Percentiles rank a stretch among this genome's conserved stretches.
phyloP scores from a whole-genome alignment of 2,797 vertebrate genomes.

The Danio jaintianensis region DNA sequence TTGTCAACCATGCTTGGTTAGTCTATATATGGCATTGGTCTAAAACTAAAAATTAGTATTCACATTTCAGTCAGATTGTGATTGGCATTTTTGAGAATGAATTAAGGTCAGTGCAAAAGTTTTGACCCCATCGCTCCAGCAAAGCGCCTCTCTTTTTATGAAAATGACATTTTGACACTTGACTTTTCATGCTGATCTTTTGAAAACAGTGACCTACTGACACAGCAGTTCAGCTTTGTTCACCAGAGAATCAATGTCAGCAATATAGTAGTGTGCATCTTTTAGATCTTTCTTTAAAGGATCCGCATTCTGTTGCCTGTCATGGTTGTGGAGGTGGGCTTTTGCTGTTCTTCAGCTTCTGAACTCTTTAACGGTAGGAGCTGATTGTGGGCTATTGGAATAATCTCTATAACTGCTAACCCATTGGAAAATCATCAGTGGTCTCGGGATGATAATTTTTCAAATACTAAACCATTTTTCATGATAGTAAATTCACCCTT shows the following conservation, averaged over 20 bases:
- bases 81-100: neutral
- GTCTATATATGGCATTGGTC: neutral
- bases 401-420: slow-evolving; percentile 33
- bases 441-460: slow-evolving; percentile 26
- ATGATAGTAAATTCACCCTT: slow-evolving; percentile 34
- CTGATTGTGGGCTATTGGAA: slow-evolving; percentile 16
- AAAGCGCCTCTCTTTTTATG: neutral
- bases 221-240: neutral
- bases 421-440: slow-evolving; percentile 21
- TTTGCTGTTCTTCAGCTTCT: slow-evolving; percentile 27
- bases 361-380: neutral
- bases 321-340: neutral
- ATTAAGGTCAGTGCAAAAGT: neutral
- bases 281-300: slow-evolving; percentile 10
- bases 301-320: neutral
- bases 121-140: neutral
- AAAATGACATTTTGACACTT: slow-evolving; percentile 4
- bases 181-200: neutral
- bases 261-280: slow-evolving; percentile 39
- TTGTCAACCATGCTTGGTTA: neutral
- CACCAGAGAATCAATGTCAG: slow-evolving; percentile 8
- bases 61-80: neutral
- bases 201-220: neutral
- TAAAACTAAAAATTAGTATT: neutral
- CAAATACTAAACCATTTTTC: slow-evolving; percentile 44